Evolutionary conservation across 2,113 vertebrate genomes (phyloP).

Genomic region (Phalacrocorax aristotelis): DNA sequence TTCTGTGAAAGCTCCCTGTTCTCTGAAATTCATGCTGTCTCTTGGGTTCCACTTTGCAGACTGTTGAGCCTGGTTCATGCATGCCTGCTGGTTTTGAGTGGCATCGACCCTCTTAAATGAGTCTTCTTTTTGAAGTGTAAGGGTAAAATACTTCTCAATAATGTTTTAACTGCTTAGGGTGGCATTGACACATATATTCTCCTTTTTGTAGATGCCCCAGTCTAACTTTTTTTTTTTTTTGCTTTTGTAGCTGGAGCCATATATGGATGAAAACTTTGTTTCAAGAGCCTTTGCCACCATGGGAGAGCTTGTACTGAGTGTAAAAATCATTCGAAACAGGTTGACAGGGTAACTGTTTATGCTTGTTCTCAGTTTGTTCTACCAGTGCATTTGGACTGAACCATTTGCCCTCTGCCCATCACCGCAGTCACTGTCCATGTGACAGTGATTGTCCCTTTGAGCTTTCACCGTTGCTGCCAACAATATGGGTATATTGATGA

Average conservation of each 20-base stretch:
- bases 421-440: fast-evolving
- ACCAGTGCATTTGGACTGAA: neutral
- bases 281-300: constrained; percentile 89
- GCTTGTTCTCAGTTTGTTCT: constrained; percentile 32
- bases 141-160: constrained; percentile 68
- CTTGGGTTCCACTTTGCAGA: constrained; percentile 69
- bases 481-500: neutral
- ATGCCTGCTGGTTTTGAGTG: constrained; percentile 69
- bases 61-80: constrained; percentile 72
- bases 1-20: constrained; percentile 68
- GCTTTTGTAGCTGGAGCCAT: constrained; percentile 84
- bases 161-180: constrained; percentile 69
- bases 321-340: constrained; percentile 93
- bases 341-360: constrained; percentile 84
- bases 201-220: constrained; percentile 19
- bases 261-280: constrained; percentile 96
- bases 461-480: neutral
- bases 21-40: constrained; percentile 68
- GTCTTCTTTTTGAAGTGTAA: constrained; percentile 69
- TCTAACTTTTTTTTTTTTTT: neutral
- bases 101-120: constrained; percentile 70
- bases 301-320: constrained; percentile 88
- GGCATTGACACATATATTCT: constrained; percentile 40
- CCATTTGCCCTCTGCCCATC: neutral
- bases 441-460: neutral